Evolutionary conservation across 2,888 invertebrate genomes (phyloP).

Genomic region (Brenthis ino): DNA sequence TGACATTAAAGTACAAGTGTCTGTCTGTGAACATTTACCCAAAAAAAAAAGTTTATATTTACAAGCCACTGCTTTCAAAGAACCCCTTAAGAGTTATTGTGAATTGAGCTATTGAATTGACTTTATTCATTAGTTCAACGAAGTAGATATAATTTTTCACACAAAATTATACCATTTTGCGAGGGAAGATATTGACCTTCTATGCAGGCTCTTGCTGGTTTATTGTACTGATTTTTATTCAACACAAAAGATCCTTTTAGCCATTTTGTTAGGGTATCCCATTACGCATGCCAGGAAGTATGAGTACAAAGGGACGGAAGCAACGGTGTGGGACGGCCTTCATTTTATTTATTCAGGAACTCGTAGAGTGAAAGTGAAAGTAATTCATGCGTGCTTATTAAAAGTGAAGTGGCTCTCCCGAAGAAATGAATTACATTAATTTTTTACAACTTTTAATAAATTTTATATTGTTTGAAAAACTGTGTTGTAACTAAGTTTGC

Average conservation of each 20-base stretch:
- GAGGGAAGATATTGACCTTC: conserved; percentile 37
- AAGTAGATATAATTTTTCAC: conserved; percentile 11
- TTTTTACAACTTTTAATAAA: conserved; percentile 25
- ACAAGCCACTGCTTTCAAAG: conserved; percentile 11
- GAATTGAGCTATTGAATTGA: conserved; percentile 14
- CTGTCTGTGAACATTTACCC: background rate
- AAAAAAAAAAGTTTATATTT: conserved; percentile 9
- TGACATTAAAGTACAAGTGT: background rate
- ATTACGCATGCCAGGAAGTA: conserved; percentile 74
- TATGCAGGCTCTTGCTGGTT: conserved; percentile 40
- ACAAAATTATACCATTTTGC: conserved; percentile 15
- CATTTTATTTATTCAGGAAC: conserved; percentile 76
- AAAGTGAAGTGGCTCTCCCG: conserved; percentile 64
- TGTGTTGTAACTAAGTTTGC: background rate
- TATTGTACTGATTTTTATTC: conserved; percentile 68
- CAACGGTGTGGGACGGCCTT: conserved; percentile 66
- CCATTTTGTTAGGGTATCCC: conserved; percentile 69
- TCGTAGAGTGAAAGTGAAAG: conserved; percentile 59
- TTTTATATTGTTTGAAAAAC: background rate
- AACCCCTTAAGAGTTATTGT: conserved; percentile 15
- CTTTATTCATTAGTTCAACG: conserved; percentile 14
- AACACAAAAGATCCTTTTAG: conserved; percentile 62
- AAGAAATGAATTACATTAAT: conserved; percentile 55
- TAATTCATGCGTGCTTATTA: conserved; percentile 77
- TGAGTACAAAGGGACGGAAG: conserved; percentile 69